phyloP scores from a whole-genome alignment of 2,113 vertebrate species.

The Amblyornis subalaris region DNA sequence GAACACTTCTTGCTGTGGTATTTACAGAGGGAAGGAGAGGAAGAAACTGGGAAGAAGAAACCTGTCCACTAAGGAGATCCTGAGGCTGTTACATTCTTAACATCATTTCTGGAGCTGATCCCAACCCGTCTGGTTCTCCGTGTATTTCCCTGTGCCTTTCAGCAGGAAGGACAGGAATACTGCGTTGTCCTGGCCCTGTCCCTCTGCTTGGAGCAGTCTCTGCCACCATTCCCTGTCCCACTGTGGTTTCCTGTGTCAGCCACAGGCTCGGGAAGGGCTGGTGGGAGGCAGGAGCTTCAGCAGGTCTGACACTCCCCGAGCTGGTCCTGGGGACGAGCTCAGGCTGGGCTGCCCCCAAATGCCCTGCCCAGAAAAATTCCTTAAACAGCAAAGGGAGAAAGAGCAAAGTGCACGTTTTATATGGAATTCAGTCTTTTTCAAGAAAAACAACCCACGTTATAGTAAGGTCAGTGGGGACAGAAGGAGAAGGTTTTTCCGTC shows the following conservation, averaged over 20 bases:
- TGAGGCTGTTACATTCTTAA: accelerated
- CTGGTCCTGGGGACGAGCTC: no score
- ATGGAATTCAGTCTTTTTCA: background rate
- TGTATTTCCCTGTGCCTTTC: accelerated
- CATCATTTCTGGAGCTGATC: background rate
- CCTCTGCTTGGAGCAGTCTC: accelerated
- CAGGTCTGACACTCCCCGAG: accelerated
- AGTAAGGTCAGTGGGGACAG: background rate
- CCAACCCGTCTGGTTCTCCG: accelerated
- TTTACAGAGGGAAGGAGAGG: background rate
- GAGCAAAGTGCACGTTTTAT: background rate
- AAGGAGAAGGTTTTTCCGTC: background rate
- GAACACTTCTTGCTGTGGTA: background rate
- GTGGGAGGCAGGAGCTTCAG: background rate
- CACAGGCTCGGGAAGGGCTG: background rate
- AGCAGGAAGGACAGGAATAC: background rate
- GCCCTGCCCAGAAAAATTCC: background rate
- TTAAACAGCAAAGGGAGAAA: background rate
- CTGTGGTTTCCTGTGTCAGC: accelerated
- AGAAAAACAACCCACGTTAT: background rate
- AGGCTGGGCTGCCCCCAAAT: background rate
- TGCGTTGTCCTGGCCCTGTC: accelerated
- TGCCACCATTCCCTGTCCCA: accelerated
- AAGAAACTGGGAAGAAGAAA: background rate
- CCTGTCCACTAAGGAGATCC: accelerated